A percentile compares a stretch with the other conserved stretches of the same genome.
phyloP scores from a whole-genome alignment of 2,888 invertebrate species.

The Lottia gigantea region DNA sequence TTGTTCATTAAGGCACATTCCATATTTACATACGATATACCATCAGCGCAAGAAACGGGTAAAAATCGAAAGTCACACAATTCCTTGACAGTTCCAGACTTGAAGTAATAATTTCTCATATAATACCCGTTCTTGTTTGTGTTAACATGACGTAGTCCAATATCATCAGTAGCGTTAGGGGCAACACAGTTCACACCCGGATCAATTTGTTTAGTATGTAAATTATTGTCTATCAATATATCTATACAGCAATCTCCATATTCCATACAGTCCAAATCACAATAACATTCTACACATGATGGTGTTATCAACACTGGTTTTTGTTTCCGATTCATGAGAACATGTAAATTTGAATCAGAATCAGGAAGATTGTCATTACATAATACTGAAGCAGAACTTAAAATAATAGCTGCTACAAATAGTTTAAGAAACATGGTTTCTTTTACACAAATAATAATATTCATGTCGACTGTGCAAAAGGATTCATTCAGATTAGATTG shows the following conservation, averaged over 20 bases:
- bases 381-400: no score
- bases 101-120: background rate
- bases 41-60: background rate
- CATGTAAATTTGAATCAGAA: no score
- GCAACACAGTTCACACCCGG: background rate
- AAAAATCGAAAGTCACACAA: background rate
- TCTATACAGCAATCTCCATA: constrained; percentile 1
- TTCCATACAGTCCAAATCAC: background rate
- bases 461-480: no score
- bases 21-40: background rate
- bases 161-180: background rate
- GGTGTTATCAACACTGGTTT: background rate
- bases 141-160: background rate
- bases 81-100: background rate
- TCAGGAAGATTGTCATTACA: no score
- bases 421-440: no score
- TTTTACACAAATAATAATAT: no score
- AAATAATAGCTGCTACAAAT: no score
- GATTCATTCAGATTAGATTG: no score
- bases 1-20: background rate
- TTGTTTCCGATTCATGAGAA: background rate
- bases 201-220: background rate
- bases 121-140: background rate
- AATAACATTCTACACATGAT: background rate
- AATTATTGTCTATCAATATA: background rate